Base-by-base conservation (phyloP, 2,888 invertebrate species). In the Hirtodrosophila duncani region DNA sequence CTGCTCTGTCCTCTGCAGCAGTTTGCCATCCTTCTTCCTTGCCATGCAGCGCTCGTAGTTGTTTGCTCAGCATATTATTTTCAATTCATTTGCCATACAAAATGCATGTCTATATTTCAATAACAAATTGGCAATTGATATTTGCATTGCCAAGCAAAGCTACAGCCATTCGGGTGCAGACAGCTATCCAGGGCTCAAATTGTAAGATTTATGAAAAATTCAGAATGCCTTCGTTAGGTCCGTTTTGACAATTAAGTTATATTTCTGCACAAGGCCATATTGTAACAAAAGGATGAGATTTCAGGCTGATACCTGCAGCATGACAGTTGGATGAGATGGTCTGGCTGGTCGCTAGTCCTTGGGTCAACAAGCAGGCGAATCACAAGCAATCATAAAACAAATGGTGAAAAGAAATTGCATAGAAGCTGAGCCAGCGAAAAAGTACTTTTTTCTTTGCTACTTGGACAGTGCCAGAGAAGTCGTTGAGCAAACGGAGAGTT, bases 51-150 rank as follows among this genome's bases (percentile, higher is more conserved):
- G 6, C 14, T 10, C 6, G 43, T n/a, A 21, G 26, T 34, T 50
- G 53, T 67, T 67, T 67, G 60, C 10, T 46, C 31, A 45, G 56
- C 44, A 65, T 56, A 34, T 49, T 55, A 59, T 55, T 38, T 52
- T 37, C 59, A 59, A 71, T 79, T 71, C 71, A 79, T 72, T 67
- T 67, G 41, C 44, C 45, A 57, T 37, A 33, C 33, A 61, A 63
- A 69, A 64, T n/a, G n/a, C n/a, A n/a, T n/a, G n/a, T n/a, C n/a
- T n/a, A n/a, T 71, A 63, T 75, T 71, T 75, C 63, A 79, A 75
- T 71, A 75, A 65, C 57, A 79, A 71, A 67, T 79, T 58, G 48
- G n/a, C 45, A 65, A 58, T 65, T 69, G 63, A 71, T 75, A 67
- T 59, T 60, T 57, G 20, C 59, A 61, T 55, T 17, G 27, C 3